Base-by-base conservation (phyloP, 2,888 invertebrate species). In the Lomographa bimaculata region DNA sequence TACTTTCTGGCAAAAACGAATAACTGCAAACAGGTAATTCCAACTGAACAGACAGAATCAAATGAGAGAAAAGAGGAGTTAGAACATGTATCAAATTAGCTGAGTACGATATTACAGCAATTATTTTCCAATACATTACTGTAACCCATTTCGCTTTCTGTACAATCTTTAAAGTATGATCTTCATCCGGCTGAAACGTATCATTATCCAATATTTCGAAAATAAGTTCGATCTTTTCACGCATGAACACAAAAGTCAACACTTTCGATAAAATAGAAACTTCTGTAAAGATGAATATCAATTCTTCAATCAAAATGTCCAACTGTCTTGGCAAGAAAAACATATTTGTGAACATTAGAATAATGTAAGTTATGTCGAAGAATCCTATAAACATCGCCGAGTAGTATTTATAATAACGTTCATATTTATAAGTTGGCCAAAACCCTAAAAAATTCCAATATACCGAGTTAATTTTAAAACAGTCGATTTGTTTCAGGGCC, bases 201-300 rank as follows among this genome's bases (percentile, higher is more conserved):
- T 76, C 61, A 44, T 64, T 60, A 41, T 83, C 75, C 5, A 83
- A 39, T 1, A 46, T 50, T 3, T 54, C 28, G 3, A 83, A 39
- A 7, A 76, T 49, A 5, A 54, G 20, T 5, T 35, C 23, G 16
- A 80, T 70, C 48, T 70, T 64, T 0, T 60, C 35, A 6, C 50
- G 62, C 53, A 60, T 49, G 1, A 69, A 30, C 0, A 66, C 18
- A 51, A 71, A 69, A 0, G 77, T 77, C 1, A 80, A 14, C 3
- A 61, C 66, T 65, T 79, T 82, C 1, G 71, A 69, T 3, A 50
- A 8, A 1, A 69, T 54, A 8, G 67, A 42, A 1, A 77, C 2
- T 35, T 65, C 62, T 0, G 68, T 74, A 11, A 78, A 75, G 56
- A 71, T 79, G 50, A 81, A 73, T 39, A 79, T 46, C 58, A 75